These are phyloP conservation scores for Etia nguti DNA, from an alignment of 2,113 vertebrate species.

Conservation along the genomic window DNA sequence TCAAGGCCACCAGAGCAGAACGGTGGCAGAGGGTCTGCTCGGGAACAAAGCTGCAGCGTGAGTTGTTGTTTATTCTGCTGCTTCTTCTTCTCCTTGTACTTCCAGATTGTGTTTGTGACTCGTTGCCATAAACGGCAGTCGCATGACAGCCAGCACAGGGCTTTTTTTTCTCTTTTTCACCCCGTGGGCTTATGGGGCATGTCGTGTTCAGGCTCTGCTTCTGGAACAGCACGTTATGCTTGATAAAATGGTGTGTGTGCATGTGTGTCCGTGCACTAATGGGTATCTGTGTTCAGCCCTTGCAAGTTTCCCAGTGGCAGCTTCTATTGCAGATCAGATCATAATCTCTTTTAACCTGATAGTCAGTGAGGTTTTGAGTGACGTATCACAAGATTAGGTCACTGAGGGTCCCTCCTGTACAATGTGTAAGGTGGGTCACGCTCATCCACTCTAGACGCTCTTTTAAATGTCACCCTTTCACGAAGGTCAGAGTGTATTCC, in stretches of 20 bases:
- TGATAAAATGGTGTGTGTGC: background rate
- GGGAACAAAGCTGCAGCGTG: background rate
- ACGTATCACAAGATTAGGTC: slow-evolving; percentile 51
- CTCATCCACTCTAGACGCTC: slow-evolving; percentile 1
- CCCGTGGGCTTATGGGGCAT: slow-evolving; percentile 30
- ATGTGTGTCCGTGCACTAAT: background rate
- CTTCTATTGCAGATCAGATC: slow-evolving; percentile 46
- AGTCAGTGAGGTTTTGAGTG: slow-evolving; percentile 46
- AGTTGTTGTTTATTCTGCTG: slow-evolving; percentile 12
- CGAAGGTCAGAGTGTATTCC: slow-evolving; percentile 9
- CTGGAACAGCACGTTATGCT: slow-evolving; percentile 24
- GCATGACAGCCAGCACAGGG: slow-evolving; percentile 25
- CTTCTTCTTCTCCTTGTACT: slow-evolving; percentile 1
- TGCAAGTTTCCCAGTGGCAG: slow-evolving; percentile 20
- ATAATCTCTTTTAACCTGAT: slow-evolving; percentile 52
- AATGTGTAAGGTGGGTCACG: background rate
- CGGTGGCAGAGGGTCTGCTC: background rate
- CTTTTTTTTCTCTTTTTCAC: background rate
- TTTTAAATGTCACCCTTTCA: slow-evolving; percentile 10
- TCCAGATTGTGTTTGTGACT: slow-evolving; percentile 43
- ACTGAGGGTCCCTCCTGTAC: background rate
- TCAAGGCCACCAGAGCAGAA: slow-evolving; percentile 8
- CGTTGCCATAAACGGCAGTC: slow-evolving; percentile 27
- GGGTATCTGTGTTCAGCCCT: background rate
- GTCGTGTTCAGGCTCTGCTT: slow-evolving; percentile 24